Percentiles rank a stretch among this genome's conserved stretches.
These are phyloP conservation scores for Puntigrus tetrazona DNA, from an alignment of 2,113 vertebrate species.

Conservation along the genomic window DNA sequence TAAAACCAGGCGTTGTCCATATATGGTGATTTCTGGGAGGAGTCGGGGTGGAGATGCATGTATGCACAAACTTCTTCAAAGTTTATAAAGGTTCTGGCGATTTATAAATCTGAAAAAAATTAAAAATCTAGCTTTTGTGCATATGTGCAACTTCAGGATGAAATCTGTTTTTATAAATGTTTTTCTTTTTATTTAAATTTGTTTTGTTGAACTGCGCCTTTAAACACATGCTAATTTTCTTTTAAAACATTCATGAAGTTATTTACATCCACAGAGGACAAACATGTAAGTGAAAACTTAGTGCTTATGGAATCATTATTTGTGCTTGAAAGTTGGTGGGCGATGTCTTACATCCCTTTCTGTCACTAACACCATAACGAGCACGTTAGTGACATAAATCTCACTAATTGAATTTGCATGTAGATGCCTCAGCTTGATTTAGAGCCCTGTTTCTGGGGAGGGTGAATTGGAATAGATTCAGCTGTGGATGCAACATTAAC, in stretches of 20 bases:
- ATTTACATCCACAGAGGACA: not conserved
- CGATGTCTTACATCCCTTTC: conserved; percentile 12
- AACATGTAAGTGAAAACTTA: not conserved
- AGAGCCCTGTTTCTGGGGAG: conserved; percentile 40
- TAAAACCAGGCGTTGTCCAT: too few relatives aligned
- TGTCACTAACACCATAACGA: not conserved
- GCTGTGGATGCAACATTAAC: conserved; percentile 66
- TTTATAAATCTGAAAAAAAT: too few relatives aligned
- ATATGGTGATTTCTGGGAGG: too few relatives aligned
- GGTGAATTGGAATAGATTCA: conserved; percentile 46
- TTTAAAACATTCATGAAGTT: not conserved
- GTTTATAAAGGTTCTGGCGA: too few relatives aligned
- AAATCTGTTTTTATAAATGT: too few relatives aligned
- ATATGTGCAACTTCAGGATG: too few relatives aligned
- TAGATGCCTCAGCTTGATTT: conserved; percentile 66
- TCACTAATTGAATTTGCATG: conserved; percentile 64
- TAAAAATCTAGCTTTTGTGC: too few relatives aligned
- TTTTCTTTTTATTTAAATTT: too few relatives aligned
- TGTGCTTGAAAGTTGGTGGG: not conserved
- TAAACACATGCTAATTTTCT: not conserved
- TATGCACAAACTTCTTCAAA: too few relatives aligned
- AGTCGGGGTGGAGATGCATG: too few relatives aligned
- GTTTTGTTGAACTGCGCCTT: not conserved
- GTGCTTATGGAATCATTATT: not conserved
- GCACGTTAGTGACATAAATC: conserved; percentile 62